Percentiles rank a stretch among this genome's conserved stretches.
These are phyloP conservation scores for Tenthredo scrophulariae DNA, from an alignment of 2,888 invertebrate genomes.

Conservation along the genomic window DNA sequence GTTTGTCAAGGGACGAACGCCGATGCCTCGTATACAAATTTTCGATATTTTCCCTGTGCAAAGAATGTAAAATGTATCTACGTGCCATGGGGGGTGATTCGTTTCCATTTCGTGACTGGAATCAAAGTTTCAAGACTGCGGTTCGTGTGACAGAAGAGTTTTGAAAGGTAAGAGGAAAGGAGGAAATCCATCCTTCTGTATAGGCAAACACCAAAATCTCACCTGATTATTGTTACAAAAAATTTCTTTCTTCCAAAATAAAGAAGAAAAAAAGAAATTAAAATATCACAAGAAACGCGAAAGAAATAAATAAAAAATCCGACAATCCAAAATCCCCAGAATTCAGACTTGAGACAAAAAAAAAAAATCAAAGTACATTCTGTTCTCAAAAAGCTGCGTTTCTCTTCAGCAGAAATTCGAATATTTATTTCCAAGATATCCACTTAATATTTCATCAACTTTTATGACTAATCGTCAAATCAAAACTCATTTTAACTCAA, in stretches of 20 bases:
- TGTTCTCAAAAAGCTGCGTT: background rate
- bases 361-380: background rate
- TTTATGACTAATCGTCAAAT: background rate
- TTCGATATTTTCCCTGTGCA: conserved; percentile 18
- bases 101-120: conserved; percentile 31
- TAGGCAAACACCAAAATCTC: background rate
- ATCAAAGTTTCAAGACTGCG: conserved; percentile 5
- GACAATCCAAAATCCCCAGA: background rate
- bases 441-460: background rate
- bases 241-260: background rate
- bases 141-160: background rate
- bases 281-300: background rate
- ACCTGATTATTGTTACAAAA: background rate
- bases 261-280: background rate
- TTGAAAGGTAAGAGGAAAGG: background rate
- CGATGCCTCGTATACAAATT: conserved; percentile 9
- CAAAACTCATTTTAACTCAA: background rate
- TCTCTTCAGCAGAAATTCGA: background rate
- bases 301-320: background rate
- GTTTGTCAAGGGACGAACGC: conserved; percentile 1
- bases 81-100: background rate
- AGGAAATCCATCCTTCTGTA: background rate
- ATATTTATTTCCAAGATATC: background rate
- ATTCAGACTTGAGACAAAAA: background rate
- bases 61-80: conserved; percentile 33